Percentiles rank a stretch among this genome's conserved stretches.
Evolutionary conservation across 2,888 invertebrate genomes (phyloP).

Genomic region (Mycogona germanica): DNA sequence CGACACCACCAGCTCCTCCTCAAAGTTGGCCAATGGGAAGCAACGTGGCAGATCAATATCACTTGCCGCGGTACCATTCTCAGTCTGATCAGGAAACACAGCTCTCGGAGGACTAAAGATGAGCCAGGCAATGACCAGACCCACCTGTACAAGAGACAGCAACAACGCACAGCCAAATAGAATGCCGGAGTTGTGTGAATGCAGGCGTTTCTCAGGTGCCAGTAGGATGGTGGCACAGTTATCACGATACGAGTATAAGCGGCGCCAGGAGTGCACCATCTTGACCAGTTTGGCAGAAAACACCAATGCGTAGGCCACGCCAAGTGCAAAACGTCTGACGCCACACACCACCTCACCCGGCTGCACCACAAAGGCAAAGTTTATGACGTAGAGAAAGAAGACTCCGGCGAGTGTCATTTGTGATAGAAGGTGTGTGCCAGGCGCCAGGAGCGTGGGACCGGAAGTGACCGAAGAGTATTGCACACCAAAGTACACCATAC

Average conservation of each 20-base stretch:
- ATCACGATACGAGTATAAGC: slow-evolving; percentile 27
- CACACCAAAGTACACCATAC: slow-evolving; percentile 35
- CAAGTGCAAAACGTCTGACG: slow-evolving; percentile 36
- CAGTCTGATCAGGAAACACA: no score
- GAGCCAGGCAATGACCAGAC: slow-evolving; percentile 37
- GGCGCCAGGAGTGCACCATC: slow-evolving; percentile 35
- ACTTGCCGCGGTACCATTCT: no score
- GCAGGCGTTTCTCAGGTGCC: neutral
- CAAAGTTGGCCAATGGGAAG: slow-evolving; percentile 32
- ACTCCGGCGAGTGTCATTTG: slow-evolving; percentile 36
- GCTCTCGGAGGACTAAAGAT: slow-evolving; percentile 31
- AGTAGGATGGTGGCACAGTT: neutral
- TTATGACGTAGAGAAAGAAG: slow-evolving; percentile 34
- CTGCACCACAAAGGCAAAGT: slow-evolving; percentile 36
- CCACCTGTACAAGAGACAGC: slow-evolving; percentile 34
- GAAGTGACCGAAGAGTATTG: slow-evolving; percentile 30
- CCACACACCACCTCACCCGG: slow-evolving; percentile 34
- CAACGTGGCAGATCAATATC: slow-evolving; percentile 24
- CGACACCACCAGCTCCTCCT: slow-evolving; percentile 35
- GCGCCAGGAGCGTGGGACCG: slow-evolving; percentile 28
- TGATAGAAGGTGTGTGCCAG: slow-evolving; percentile 37
- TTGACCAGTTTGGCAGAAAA: slow-evolving; percentile 37
- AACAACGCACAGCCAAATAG: slow-evolving; percentile 29
- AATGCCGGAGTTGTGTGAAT: slow-evolving; percentile 27
- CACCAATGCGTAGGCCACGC: slow-evolving; percentile 35